Evolutionary conservation across 2,113 vertebrate species (phyloP), one percentile per base, ranked within the genome.

Genomic region (Seriola rivoliana): DNA sequence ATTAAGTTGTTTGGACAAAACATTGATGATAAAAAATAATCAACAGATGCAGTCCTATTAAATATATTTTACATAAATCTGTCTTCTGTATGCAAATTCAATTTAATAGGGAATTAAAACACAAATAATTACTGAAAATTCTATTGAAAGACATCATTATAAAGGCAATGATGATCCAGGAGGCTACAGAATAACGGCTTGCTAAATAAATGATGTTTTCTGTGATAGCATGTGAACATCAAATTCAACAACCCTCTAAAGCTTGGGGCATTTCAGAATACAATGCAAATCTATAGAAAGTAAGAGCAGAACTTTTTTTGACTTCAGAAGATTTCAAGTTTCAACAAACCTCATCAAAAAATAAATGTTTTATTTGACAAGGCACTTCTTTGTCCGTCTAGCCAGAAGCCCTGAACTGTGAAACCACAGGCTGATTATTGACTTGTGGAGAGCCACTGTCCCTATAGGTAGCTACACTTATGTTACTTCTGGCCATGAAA

Each of bases 381-480:
- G 58, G n/a, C 23, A 1, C 34, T 38, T 48, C 25, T 81, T 32
- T 46, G 55, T 54, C 44, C 16, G 11, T 78, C 40, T 8, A 58
- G 5, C 48, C 29, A 73, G 44, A 48, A 34, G 38, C 46, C 63
- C 57, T 59, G 57, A 77, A 74, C 44, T 48, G 57, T 44, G 17
- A 54, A 52, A 68, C 42, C 68, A 21, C 44, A 68, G 34, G 71
- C 32, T 66, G 59, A 75, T 63, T 65, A 70, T 17, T 60, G 40
- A 3, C 78, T 1, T 34, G 13, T 36, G 40, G 12, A 72, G 55
- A 77, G 75, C 64, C 8, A 75, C 62, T 42, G 57, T 77, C 55
- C 29, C 78, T 32, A 82, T 16, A 40, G 36, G 59, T 11, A 54
- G 42, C 48, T 64, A 48, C 50, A 52, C 48, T 71, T 74, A 57